Evolutionary conservation across 1,140 invertebrate species (phyloP), one percentile per base, ranked within the genome.

Genomic region (Melanaphis sacchari): DNA sequence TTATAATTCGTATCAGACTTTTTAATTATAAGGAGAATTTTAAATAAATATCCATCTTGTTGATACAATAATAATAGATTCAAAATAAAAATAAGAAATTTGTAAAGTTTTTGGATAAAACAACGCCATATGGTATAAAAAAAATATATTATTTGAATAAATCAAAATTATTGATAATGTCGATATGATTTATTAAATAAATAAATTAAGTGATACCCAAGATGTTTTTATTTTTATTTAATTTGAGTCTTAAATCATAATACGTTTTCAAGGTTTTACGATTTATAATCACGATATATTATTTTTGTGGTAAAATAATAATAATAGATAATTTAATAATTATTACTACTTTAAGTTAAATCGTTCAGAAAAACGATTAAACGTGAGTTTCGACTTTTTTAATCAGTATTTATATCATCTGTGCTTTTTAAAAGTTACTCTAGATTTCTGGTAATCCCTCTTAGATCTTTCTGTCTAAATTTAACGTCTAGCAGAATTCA

Each of bases 361-460:
- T 46, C n/a, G 31, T 46, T 18, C n/a, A 22, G 31, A 31, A 46
- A 46, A 87, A 87, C 18, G 31, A 46, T 18, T 21, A 87, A 24
- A 87, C 26, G 41, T 26, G n/a, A 87, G 0, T 87, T 87, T 87
- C 24, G 87, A 8, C 7, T 8, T 38, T 49, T 89, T 52, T 52
- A 52, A 52, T 66, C 52, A 38, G 52, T 90, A 90, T 41, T 40
- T 88, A 88, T 31, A 31, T 88, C n/a, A 1, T n/a, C 0, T 54
- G 88, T 40, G 46, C 3, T 6, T 59, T 66, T 41, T 22, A 59
- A 90, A 59, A 66, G 52, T 90, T 66, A 5, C 6, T 26, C 15
- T 5, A 54, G 52, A 89, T 54, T 54, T 54, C n/a, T 38, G 46
- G 38, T 90, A 66, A 90, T 66, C 89, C 52, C 31, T 90, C 89